Conservation (phyloP, 2,797 vertebrate species). For the Alfaro cultratus region DNA sequence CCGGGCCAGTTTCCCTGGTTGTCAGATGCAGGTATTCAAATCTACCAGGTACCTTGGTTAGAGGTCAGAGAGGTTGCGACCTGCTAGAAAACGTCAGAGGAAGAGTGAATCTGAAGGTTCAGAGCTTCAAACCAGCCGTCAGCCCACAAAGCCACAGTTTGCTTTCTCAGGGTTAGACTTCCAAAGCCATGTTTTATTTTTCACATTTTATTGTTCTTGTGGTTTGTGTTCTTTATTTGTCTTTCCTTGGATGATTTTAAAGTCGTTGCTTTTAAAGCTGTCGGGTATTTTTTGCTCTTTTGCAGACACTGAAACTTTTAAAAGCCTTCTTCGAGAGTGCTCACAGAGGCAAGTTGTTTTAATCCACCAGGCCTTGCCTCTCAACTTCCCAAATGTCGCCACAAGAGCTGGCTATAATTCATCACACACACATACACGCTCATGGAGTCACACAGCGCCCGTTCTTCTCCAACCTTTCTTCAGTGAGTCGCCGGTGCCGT, state of each 20-base stretch:
- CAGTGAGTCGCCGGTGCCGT: constrained; percentile 57
- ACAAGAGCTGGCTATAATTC: constrained; percentile 68
- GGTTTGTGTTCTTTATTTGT: constrained; percentile 43
- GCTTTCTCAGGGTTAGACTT: constrained; percentile 4
- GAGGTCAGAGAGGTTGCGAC: constrained; percentile 55
- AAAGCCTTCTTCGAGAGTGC: constrained; percentile 37
- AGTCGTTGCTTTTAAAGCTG: constrained; percentile 16
- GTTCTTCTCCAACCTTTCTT: constrained; percentile 54
- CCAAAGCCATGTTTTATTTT: constrained; percentile 22
- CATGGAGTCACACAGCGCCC: constrained; percentile 18
- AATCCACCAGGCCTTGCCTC: constrained; percentile 74
- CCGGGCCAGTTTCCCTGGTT: constrained; percentile 9
- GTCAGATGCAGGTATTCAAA: constrained; percentile 34
- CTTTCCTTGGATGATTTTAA: constrained; percentile 29
- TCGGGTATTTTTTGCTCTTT: constrained; percentile 9
- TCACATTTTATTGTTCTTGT: constrained; percentile 28
- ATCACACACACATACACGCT: constrained; percentile 42
- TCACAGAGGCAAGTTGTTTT: constrained; percentile 60
- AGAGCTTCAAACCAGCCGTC: constrained; percentile 19
- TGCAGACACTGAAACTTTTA: constrained; percentile 11
- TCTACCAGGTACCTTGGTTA: constrained; percentile 35
- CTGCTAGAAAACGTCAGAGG: constrained; percentile 25
- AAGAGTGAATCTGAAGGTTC: constrained; percentile 30
- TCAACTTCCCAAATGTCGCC: constrained; percentile 67
- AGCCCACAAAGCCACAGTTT: constrained; percentile 5